Base-by-base conservation (phyloP, 2,888 invertebrate species). In the Oasisia sp. region DNA sequence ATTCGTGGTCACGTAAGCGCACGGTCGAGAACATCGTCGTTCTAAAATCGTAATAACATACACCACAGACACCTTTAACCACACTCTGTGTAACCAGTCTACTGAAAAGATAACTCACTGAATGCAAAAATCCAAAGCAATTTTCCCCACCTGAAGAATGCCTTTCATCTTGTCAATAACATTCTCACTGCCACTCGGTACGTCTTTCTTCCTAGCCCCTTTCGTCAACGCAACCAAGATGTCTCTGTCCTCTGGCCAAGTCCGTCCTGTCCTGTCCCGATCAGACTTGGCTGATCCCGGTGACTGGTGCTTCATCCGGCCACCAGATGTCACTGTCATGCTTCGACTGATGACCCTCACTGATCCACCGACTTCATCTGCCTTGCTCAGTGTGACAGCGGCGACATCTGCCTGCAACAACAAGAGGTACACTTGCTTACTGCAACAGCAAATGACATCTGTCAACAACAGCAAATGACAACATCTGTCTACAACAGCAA, bases 351-450 rank as follows among this genome's bases (percentile, higher is more conserved):
- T 92, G 14, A 91, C 32, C 9, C 93, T 74, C 9, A 93, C 91
- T 3, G 92, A 90, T 2, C 95, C 95, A 45, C 93, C 93, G 12
- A 94, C 92, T 44, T 94, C 93, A 19, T 92, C 92, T 11, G 95
- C 95, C 92, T 93, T 94, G 44, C 92, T 93, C 32, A 93, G 74
- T 7, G 95, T 94, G 91, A 94, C 93, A 32, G 91, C 91, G n/a
- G 94, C 94, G 32, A 94, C 93, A 91, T 94, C 94, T 32, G 93
- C 93, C 95, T 95, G 92, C 12, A 91, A 56, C 9, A 44, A 74
- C 19, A 74, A 27, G n/a, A 74, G 0, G n/a, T 19, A 74, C 12
- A 74, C 27, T n/a, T 74, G 0, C 4, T n/a, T 74, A 27, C 19
- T 7, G 27, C 74, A 74, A n/a, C 1, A 19, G 74, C 19, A 74